phyloP scores from a whole-genome alignment of 2,113 vertebrate species.

The Elaphurus davidianus region DNA sequence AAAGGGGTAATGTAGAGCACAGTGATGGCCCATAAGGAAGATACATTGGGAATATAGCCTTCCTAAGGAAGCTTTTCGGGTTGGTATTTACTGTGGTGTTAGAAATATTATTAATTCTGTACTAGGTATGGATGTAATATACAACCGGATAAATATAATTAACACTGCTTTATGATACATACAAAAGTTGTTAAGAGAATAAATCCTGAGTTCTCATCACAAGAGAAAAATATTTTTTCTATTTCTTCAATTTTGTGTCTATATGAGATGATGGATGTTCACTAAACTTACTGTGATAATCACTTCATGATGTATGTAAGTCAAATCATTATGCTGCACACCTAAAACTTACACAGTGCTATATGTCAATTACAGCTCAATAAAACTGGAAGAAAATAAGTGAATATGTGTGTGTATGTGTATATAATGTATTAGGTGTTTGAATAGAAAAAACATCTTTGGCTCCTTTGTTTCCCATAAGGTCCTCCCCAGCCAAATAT shows the following conservation, averaged over 20 bases:
- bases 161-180: neutral
- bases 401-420: neutral
- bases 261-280: neutral
- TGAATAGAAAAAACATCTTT: neutral
- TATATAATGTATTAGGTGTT: neutral
- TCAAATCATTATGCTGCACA: neutral
- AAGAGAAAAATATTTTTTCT: neutral
- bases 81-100: constrained; percentile 1
- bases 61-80: neutral
- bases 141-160: neutral
- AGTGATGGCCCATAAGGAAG: neutral
- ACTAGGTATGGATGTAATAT: neutral
- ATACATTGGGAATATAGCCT: neutral
- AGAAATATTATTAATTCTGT: constrained; percentile 3
- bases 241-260: neutral
- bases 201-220: neutral
- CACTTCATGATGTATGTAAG: neutral
- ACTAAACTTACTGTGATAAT: neutral
- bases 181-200: neutral
- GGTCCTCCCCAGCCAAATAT: neutral
- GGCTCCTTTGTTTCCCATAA: neutral
- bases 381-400: neutral
- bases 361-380: neutral
- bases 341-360: neutral
- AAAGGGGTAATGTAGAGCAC: neutral